phyloP scores from a whole-genome alignment of 2,797 vertebrate species.

The Neostethus bicornis region DNA sequence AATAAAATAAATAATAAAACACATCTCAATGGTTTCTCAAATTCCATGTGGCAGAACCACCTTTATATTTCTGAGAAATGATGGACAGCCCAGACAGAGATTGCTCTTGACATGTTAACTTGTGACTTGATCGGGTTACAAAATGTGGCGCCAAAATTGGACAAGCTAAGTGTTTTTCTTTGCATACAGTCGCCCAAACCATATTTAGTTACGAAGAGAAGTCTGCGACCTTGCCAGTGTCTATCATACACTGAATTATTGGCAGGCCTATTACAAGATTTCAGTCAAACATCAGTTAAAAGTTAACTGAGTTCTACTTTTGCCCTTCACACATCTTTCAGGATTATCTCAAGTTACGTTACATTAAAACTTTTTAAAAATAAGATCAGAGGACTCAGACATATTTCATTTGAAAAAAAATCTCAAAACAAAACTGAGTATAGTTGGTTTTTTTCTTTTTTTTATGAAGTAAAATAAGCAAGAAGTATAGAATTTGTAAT shows the following conservation, averaged over 20 bases:
- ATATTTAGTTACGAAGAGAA: slow-evolving; percentile 52
- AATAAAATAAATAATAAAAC: slow-evolving; percentile 35
- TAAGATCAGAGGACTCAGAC: too few species aligned
- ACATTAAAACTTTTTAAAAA: background rate
- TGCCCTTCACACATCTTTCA: background rate
- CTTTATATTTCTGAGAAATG: slow-evolving; percentile 32
- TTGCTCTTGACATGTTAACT: slow-evolving; percentile 69
- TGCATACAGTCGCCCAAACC: slow-evolving; percentile 10
- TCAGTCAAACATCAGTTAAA: slow-evolving; percentile 38
- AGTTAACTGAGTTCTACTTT: slow-evolving; percentile 3
- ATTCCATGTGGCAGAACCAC: slow-evolving; percentile 37
- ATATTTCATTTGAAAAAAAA: too few species aligned
- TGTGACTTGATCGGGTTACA: slow-evolving; percentile 66
- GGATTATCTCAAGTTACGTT: background rate
- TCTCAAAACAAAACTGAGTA: too few species aligned
- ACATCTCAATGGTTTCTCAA: slow-evolving; percentile 49
- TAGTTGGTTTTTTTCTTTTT: too few species aligned
- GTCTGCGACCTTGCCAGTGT: slow-evolving; percentile 60
- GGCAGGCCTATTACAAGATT: slow-evolving; percentile 41
- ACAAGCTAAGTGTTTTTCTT: slow-evolving; percentile 41
- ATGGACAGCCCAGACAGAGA: slow-evolving; percentile 48
- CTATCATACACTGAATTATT: slow-evolving; percentile 36
- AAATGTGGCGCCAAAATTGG: slow-evolving; percentile 60
- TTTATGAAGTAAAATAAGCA: too few species aligned
- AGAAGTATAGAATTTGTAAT: too few species aligned